Evolutionary conservation across 37 sponge, comb jelly and placozoan genomes (phyloP), one percentile per base, ranked within the genome.

Genomic region (Crambe crambe): DNA sequence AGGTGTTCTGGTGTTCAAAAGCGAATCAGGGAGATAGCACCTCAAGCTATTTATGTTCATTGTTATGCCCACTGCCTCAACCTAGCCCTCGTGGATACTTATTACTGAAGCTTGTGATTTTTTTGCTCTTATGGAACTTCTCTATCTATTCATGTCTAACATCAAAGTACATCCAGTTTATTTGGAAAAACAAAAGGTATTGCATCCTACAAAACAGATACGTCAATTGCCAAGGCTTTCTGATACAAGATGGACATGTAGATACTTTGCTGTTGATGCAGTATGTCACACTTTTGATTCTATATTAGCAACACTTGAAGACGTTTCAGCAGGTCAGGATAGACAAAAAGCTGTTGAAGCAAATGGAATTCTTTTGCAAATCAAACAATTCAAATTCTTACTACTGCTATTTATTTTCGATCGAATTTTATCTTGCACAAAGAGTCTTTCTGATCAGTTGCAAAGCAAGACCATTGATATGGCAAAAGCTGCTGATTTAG

Each of bases 181-280:
- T 43, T 25, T 74, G 27, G 62, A 38, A 59, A 75, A 74, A 64
- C 88, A 88, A 68, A 68, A 20, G 21, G 68, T 83, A 41, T 58
- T 83, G 42, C 79, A 83, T 73, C 89, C 89, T 60, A 42, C 70
- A 35, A 89, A 89, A 36, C 89, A 83, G 32, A 3, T 34, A 22
- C 44, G 80, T 59, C 89, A 61, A 39, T 58, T 82, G 4, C 79
- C 75, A 58, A 77, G 29, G 41, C 80, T 89, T 3, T 83, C 73
- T 61, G 87, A 87, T 40, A 79, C 87, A 72, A 26, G 81, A 26
- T 87, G 81, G 87, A 70, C 81, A 37, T 87, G 76, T 41, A 47
- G 87, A 54, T 31, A 74, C 3, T 37, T 4, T 51, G 81, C 87
- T 36, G 87, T 87, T 17, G 42, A 68, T 44, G 76, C 83, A 44